These are phyloP conservation scores for Microcaecilia unicolor DNA, from an alignment of 2,797 vertebrate species.

Conservation along the genomic window DNA sequence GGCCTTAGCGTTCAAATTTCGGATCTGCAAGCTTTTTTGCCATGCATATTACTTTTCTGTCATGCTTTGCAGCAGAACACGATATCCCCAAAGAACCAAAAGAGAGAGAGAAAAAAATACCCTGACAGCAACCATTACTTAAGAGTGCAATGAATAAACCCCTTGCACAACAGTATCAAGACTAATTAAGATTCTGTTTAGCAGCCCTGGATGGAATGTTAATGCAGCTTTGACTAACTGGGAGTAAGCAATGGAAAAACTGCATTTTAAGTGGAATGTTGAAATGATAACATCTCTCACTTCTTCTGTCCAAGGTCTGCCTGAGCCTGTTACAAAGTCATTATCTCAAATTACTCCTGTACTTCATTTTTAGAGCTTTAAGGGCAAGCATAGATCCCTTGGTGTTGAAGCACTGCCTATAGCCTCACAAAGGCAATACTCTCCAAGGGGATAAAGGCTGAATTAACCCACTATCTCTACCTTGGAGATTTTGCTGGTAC, in stretches of 20 bases:
- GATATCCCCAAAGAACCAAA: conserved; percentile 54
- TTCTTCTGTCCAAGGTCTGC: conserved; percentile 55
- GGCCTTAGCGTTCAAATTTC: conserved; percentile 23
- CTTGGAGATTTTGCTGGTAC: conserved; percentile 48
- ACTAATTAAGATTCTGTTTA: conserved; percentile 75
- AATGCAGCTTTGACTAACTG: conserved; percentile 57
- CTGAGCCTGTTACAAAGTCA: conserved; percentile 63
- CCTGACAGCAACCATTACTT: conserved; percentile 64
- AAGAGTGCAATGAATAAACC: conserved; percentile 57
- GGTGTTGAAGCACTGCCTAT: conserved; percentile 44
- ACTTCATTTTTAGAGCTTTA: conserved; percentile 50
- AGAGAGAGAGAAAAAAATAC: conserved; percentile 45
- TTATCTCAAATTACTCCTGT: conserved; percentile 68
- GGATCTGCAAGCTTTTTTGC: conserved; percentile 22
- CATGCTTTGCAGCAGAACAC: conserved; percentile 56
- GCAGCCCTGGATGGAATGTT: conserved; percentile 62
- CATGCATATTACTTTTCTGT: conserved; percentile 53
- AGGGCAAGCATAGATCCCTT: conserved; percentile 43
- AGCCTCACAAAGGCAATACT: conserved; percentile 63
- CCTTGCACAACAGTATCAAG: conserved; percentile 57
- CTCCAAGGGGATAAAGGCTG: conserved; percentile 57
- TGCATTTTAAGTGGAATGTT: conserved; percentile 62
- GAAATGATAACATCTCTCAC: conserved; percentile 62
- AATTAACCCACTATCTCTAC: conserved; percentile 54
- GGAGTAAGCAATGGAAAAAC: conserved; percentile 38